A percentile compares a stretch with the other conserved stretches of the same genome.
Evolutionary conservation across 2,888 invertebrate genomes (phyloP).

Genomic region (Apotomis turbidana): DNA sequence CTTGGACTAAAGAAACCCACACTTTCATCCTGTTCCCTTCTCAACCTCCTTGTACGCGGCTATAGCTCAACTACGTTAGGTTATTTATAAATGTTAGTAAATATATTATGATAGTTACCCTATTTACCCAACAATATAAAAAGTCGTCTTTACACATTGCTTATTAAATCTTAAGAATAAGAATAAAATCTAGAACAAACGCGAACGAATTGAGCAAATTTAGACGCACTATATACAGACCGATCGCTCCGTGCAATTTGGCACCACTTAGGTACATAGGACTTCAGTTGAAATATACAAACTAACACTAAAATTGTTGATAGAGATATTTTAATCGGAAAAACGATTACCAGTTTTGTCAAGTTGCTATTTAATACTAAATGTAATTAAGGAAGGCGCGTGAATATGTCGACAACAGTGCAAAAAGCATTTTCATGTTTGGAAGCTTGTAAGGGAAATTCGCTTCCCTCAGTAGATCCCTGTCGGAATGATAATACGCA

Average conservation of each 20-base stretch:
- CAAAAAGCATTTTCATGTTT: too few species aligned
- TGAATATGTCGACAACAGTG: too few species aligned
- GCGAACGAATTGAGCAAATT: constrained; percentile 67
- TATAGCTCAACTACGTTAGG: background rate
- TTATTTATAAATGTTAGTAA: background rate
- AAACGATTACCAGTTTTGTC: background rate
- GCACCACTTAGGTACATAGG: constrained; percentile 79
- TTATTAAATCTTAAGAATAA: constrained; percentile 39
- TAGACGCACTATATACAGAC: constrained; percentile 52
- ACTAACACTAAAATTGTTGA: constrained; percentile 50
- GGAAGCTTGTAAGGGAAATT: too few species aligned
- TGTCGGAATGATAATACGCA: too few species aligned
- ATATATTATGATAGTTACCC: too few species aligned
- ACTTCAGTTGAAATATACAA: constrained; percentile 66
- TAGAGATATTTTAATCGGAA: constrained; percentile 34
- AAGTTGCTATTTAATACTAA: too few species aligned
- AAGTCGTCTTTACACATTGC: background rate
- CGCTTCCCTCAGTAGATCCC: too few species aligned
- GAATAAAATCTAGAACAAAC: constrained; percentile 40
- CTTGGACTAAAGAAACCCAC: background rate
- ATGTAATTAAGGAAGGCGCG: too few species aligned
- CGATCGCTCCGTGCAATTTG: constrained; percentile 54
- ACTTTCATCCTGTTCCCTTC: background rate
- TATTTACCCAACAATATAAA: background rate
- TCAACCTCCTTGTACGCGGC: background rate